Conservation (phyloP, 2,888 invertebrate genomes). For the Esperia sulphurella region DNA sequence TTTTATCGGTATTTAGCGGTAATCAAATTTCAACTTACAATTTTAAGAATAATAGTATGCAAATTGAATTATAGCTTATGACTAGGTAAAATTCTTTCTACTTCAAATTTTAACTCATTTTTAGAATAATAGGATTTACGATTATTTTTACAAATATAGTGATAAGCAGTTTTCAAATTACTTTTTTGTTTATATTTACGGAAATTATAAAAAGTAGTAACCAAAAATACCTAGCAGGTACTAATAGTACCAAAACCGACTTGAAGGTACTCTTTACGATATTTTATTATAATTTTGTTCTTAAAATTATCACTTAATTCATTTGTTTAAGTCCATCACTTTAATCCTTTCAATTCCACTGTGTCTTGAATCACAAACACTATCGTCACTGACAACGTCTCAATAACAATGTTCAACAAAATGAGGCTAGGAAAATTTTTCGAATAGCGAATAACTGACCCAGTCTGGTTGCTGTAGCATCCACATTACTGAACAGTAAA, state of each 20-base stretch:
- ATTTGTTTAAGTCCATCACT: conserved; percentile 13
- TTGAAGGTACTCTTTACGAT: not conserved
- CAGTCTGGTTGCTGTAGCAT: conserved; percentile 71
- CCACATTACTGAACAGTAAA: conserved; percentile 19
- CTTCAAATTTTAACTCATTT: conserved; percentile 48
- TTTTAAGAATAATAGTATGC: conserved; percentile 57
- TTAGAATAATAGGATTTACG: conserved; percentile 30
- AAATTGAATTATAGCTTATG: conserved; percentile 71
- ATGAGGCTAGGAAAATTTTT: conserved; percentile 72
- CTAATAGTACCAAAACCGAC: not conserved
- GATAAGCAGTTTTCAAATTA: conserved; percentile 19
- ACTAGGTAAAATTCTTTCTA: conserved; percentile 74
- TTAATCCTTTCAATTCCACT: conserved; percentile 21
- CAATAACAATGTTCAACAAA: conserved; percentile 63
- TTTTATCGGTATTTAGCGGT: conserved; percentile 43
- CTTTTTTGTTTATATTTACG: not conserved
- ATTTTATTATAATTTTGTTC: conserved; percentile 2
- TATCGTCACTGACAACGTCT: conserved; percentile 59
- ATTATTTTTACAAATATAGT: conserved; percentile 17
- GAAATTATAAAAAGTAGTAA: not conserved
- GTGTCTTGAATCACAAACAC: conserved; percentile 48
- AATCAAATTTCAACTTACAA: conserved; percentile 41
- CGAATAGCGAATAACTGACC: conserved; percentile 79
- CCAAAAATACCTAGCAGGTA: not conserved
- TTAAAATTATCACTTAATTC: conserved; percentile 11